Conservation (phyloP, 2,888 invertebrate species). For the Fragum fragum region DNA sequence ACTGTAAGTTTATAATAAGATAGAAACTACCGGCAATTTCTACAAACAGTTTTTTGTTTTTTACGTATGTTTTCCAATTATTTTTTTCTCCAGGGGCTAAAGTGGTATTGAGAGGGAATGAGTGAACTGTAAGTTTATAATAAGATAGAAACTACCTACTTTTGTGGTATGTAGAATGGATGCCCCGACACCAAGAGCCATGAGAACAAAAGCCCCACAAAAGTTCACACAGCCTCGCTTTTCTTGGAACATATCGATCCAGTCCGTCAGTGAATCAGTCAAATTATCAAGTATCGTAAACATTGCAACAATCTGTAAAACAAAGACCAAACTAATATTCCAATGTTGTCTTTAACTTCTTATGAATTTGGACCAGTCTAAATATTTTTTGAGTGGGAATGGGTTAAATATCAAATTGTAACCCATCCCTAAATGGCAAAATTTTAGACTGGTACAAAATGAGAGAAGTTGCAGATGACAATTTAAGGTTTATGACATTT, state of each 20-base stretch:
- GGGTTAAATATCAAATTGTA: no score
- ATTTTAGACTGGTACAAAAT: no score
- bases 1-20: no score
- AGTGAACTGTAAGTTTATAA: not conserved
- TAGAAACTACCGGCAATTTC: no score
- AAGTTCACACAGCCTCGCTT: conserved; percentile 76
- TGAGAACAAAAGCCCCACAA: conserved; percentile 77
- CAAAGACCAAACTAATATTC: no score
- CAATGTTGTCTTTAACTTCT: no score
- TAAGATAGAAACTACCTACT: conserved; percentile 56
- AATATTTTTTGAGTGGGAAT: no score
- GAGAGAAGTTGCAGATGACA: no score
- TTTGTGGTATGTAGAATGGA: conserved; percentile 79
- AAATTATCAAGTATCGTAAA: conserved; percentile 81
- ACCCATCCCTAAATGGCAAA: no score
- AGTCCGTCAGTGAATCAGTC: conserved; percentile 74
- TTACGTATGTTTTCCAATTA: not conserved
- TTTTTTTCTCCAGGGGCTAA: not conserved
- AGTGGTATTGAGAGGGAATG: no score
- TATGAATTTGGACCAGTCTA: no score
- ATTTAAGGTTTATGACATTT: no score
- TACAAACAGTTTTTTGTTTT: not conserved
- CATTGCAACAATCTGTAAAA: conserved; percentile 76
- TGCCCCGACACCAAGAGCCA: conserved; percentile 73
- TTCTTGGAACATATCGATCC: conserved; percentile 73